Evolutionary conservation across 2,888 invertebrate species (phyloP).

Genomic region (Liodrosophila aerea): DNA sequence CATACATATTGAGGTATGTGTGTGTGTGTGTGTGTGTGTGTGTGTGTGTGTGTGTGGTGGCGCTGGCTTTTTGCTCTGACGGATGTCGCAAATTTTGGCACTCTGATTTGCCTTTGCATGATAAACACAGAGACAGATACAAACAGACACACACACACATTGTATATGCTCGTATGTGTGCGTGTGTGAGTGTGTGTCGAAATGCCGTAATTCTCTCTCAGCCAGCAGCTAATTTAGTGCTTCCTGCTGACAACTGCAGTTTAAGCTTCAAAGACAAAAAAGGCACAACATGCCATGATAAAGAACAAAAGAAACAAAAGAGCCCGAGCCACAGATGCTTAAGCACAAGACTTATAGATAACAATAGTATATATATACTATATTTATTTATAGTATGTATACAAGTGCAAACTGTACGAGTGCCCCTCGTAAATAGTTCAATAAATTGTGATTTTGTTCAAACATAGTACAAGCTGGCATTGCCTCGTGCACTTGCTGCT

Average conservation of each 20-base stretch:
- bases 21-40: conserved; percentile 2
- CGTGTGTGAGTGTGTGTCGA: conserved; percentile 36
- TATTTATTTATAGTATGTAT: conserved; percentile 13
- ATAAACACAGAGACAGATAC: conserved; percentile 31
- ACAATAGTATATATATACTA: conserved; percentile 3
- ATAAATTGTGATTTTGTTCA: conserved; percentile 52
- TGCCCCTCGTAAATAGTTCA: conserved; percentile 46
- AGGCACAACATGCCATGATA: conserved; percentile 32
- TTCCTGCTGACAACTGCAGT: conserved; percentile 78
- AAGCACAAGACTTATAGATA: not conserved
- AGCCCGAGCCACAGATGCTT: not conserved
- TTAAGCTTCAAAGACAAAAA: conserved; percentile 58
- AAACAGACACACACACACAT: conserved; percentile 9
- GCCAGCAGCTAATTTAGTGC: conserved; percentile 76
- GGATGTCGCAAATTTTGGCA: conserved; percentile 75
- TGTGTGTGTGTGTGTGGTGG: not conserved
- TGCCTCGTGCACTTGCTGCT: conserved; percentile 11
- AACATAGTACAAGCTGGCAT: conserved; percentile 35
- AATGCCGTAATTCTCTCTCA: conserved; percentile 70
- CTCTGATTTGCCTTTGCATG: conserved; percentile 59
- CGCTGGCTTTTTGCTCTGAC: conserved; percentile 32
- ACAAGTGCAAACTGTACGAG: conserved; percentile 35
- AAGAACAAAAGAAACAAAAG: not conserved
- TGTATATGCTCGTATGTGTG: conserved; percentile 10
- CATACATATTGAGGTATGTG: conserved; percentile 1